Evolutionary conservation across 2,888 invertebrate species (phyloP), one percentile per base, ranked within the genome.

Genomic region (Drosophila parthenogenetica): DNA sequence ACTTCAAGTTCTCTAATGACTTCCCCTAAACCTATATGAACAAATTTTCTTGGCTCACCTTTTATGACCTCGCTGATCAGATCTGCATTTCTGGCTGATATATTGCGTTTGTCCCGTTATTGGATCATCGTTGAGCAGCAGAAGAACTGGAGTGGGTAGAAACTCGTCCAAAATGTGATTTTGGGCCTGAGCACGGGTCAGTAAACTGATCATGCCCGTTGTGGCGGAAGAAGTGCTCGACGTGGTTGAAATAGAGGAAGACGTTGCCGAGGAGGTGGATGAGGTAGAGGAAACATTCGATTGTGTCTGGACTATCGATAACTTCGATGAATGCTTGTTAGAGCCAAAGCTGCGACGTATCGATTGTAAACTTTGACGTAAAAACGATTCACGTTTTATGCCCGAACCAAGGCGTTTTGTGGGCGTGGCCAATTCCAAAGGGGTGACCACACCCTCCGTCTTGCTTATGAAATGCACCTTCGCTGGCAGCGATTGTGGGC

Each of bases 331-430:
- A 10, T 84, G 85, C 50, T 89, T 90, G 29, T 74, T 72, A 5
- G 86, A 78, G 3, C 77, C 78, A 71, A 91, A 91, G 70, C 91
- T 91, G 43, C 88, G 84, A 0, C 91, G 84, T 69, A 91, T 89
- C 5, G 90, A 89, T 48, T 90, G 91, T 46, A 91, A 62, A 43
- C 91, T 91, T 39, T 91, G 90, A 0, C 90, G 81, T 39, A 91
- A 37, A 60, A 91, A 91, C 0, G 91, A 91, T 43, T 91, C 90
- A 4, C 91, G 87, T 53, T 91, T 90, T 0, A 89, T 73, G 22
- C 58, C 49, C 40, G 19, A 58, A 5, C 61, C 54, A n/a, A 57
- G 61, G 16, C 65, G 71, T 17, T 74, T 80, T 0, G 51, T 8
- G 0, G 61, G 49, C 25, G 14, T 29, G 5, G 69, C 46, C 45